Base-by-base conservation (phyloP, 2,113 vertebrate species). In the Stigmatopora argus region DNA sequence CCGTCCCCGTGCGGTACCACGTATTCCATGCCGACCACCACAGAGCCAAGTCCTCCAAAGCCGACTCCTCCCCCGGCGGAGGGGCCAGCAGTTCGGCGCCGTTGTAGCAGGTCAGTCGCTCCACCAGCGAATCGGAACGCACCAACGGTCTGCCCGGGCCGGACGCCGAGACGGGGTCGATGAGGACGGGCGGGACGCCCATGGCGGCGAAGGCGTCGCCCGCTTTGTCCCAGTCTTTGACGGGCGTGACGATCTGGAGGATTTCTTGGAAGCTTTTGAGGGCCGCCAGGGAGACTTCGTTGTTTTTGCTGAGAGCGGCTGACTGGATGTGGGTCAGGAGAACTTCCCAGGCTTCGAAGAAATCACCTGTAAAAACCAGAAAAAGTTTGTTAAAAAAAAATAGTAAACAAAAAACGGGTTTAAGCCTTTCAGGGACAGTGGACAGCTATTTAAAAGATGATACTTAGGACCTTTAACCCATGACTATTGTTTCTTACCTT, bases 11-110 rank as follows among this genome's bases (percentile, higher is more conserved):
- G 66, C 91, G 92, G 69, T 94, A 97, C 97, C 97, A 99, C 7
- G 94, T 94, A 84, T 94, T 97, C 97, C 97, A 99, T 0, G 96
- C 96, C 1, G 96, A 96, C 97, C 97, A 99, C 97, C 97, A 99
- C 69, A 99, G 88, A 46, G 94, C 91, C 15, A 93, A 89, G 85
- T 99, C 97, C 78, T 99, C 96, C 69, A 97, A 88, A 5, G 86
- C 85, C 0, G 88, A 88, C 72, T 98, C 97, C 85, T 96, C 96
- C 2, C 91, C 92, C 49, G 93, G 83, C 47, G 91, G 72, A 35
- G 90, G 86, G 18, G 69, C 84, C 74, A 85, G 87, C 56, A 82
- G 66, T 57, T 90, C 89, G 0, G 86, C 81, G 1, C 83, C 83
- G 1, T 85, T 89, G 81, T 82, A 93, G 1, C 92, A 94, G 72